These are phyloP conservation scores for Zaprionus vittiger DNA, from an alignment of 1,140 invertebrate species.

Conservation along the genomic window DNA sequence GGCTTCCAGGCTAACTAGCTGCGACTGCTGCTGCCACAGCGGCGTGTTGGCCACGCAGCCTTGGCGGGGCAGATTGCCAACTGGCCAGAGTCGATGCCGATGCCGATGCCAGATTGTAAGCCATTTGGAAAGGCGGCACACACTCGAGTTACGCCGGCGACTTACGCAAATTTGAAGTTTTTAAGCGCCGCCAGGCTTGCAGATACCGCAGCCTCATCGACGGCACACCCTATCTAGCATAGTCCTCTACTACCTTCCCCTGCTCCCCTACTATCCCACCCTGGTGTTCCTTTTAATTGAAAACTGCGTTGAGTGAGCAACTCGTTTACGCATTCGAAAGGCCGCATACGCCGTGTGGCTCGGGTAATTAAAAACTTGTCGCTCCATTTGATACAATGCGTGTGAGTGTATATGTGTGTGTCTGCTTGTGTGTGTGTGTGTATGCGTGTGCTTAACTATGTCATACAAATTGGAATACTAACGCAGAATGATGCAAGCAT, in stretches of 20 bases:
- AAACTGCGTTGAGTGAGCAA: slow-evolving; percentile 65
- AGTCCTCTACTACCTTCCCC: neutral
- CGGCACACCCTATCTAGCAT: slow-evolving; percentile 71
- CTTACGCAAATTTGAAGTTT: slow-evolving; percentile 72
- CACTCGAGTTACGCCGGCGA: slow-evolving; percentile 62
- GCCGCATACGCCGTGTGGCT: slow-evolving; percentile 32
- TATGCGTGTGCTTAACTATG: slow-evolving; percentile 14
- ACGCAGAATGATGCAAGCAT: slow-evolving; percentile 2
- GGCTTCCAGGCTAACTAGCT: slow-evolving; percentile 26
- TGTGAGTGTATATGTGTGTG: slow-evolving; percentile 9
- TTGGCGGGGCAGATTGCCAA: slow-evolving; percentile 28
- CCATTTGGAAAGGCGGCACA: slow-evolving; percentile 74
- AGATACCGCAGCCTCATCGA: slow-evolving; percentile 51
- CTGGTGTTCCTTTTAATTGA: slow-evolving; percentile 61
- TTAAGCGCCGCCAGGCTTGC: slow-evolving; percentile 45
- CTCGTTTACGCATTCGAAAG: slow-evolving; percentile 81
- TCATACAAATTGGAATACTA: slow-evolving; percentile 5
- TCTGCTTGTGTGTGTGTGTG: neutral
- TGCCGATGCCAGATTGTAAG: slow-evolving; percentile 62
- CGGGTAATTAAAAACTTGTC: slow-evolving; percentile 80
- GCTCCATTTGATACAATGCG: slow-evolving; percentile 66
- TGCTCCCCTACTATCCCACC: neutral
- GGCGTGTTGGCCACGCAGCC: slow-evolving; percentile 22
- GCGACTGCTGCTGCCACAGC: neutral
- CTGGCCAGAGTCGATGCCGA: slow-evolving; percentile 23